Percentiles rank a stretch among this genome's conserved stretches.
phyloP scores from a whole-genome alignment of 2,797 vertebrate species.

The Tragelaphus eurycerus region DNA sequence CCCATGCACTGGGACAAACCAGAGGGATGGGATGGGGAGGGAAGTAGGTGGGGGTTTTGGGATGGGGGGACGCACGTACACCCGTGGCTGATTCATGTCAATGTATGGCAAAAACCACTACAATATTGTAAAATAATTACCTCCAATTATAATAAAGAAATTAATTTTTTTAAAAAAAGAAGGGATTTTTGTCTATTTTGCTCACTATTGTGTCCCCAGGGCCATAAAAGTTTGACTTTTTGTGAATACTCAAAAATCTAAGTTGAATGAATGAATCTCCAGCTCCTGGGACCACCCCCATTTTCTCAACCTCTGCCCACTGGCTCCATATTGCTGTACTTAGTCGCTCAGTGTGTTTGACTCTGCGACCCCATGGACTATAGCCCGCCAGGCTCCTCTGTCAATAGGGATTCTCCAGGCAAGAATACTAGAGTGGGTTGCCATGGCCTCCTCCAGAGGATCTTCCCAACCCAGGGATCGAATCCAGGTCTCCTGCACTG shows the following conservation, averaged over 20 bases:
- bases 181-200: neutral
- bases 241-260: neutral
- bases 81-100: neutral
- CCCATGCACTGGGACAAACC: neutral
- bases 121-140: neutral
- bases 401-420: neutral
- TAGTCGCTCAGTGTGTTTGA: neutral
- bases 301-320: neutral
- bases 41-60: neutral
- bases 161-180: neutral
- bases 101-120: neutral
- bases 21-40: neutral
- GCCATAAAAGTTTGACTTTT: neutral
- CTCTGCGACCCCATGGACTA: neutral
- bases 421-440: neutral
- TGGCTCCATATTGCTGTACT: neutral
- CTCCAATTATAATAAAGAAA: neutral
- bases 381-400: neutral
- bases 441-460: neutral
- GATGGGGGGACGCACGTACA: neutral
- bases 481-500: neutral
- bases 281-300: accelerated
- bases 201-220: neutral
- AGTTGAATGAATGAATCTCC: neutral
- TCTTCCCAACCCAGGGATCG: neutral